These are phyloP conservation scores for Drosophila hydei DNA, from an alignment of 1,140 invertebrate species.

Conservation along the genomic window DNA sequence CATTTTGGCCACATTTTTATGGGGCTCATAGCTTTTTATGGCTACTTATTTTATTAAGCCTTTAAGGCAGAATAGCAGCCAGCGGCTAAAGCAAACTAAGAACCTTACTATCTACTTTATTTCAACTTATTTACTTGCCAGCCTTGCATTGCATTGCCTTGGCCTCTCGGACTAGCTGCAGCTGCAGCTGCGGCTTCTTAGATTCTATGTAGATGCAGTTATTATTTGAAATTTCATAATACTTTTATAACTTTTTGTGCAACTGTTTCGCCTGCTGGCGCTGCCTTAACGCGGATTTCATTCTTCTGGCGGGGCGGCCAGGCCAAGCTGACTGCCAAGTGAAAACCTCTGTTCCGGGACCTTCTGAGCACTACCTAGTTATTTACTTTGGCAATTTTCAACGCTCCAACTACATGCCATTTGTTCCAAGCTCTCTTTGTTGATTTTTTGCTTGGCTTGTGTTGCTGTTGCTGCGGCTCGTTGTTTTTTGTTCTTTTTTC, in stretches of 20 bases:
- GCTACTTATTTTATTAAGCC: conserved; percentile 68
- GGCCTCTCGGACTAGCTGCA: conserved; percentile 2
- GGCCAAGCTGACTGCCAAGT: background rate
- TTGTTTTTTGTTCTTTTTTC: conserved; percentile 8
- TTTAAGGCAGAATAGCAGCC: conserved; percentile 30
- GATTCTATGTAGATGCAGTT: conserved; percentile 67
- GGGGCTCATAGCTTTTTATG: conserved; percentile 66
- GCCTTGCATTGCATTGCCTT: conserved; percentile 14
- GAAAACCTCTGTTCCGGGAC: conserved; percentile 12
- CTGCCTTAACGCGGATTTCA: conserved; percentile 74
- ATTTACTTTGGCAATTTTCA: conserved; percentile 81
- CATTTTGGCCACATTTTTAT: conserved; percentile 70
- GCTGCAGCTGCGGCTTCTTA: conserved; percentile 21
- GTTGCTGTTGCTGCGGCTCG: conserved; percentile 8
- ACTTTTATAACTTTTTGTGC: conserved; percentile 82
- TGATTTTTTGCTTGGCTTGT: conserved; percentile 37
- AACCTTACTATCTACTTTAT: conserved; percentile 63
- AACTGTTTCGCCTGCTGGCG: conserved; percentile 62
- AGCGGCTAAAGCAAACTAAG: conserved; percentile 38
- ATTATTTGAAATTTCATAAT: conserved; percentile 82
- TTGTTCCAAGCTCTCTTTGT: conserved; percentile 64
- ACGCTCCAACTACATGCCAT: conserved; percentile 79
- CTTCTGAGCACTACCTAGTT: conserved; percentile 38
- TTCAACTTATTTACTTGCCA: conserved; percentile 68
- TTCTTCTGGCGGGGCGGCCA: conserved; percentile 42